Conservation (phyloP, 2,113 vertebrate species). For the Beaufortia kweichowensis region DNA sequence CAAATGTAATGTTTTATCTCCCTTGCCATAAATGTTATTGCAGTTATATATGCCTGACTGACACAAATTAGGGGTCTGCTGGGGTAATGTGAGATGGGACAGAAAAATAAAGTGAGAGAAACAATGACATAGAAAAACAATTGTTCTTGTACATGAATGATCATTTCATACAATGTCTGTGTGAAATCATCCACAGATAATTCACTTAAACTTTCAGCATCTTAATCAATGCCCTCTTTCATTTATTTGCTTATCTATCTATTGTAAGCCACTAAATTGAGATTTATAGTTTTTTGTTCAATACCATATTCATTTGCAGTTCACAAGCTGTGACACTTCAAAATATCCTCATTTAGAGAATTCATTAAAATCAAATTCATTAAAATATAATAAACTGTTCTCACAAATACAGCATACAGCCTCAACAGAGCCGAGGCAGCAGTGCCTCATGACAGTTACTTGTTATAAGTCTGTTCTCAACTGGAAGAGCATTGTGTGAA, state of each 20-base stretch:
- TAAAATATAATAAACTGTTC: constrained; percentile 7
- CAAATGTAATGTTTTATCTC: constrained; percentile 54
- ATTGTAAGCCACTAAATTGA: constrained; percentile 4
- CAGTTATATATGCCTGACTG: neutral
- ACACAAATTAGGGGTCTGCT: constrained; percentile 13
- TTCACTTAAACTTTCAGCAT: neutral
- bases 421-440: neutral
- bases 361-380: constrained; percentile 19
- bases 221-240: neutral
- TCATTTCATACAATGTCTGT: neutral
- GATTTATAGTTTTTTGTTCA: neutral
- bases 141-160: neutral
- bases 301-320: neutral
- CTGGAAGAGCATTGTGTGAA: no score
- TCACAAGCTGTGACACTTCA: neutral
- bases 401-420: neutral
- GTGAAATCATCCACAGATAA: neutral
- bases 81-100: neutral
- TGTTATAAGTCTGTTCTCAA: no score
- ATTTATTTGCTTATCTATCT: constrained; percentile 2
- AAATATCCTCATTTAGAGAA: constrained; percentile 9
- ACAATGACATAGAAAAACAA: neutral
- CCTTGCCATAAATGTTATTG: constrained; percentile 6
- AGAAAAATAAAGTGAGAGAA: neutral
- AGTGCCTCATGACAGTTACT: no score